These are phyloP conservation scores for Matsumurasca onukii DNA, from an alignment of 1,140 invertebrate species.

Conservation along the genomic window DNA sequence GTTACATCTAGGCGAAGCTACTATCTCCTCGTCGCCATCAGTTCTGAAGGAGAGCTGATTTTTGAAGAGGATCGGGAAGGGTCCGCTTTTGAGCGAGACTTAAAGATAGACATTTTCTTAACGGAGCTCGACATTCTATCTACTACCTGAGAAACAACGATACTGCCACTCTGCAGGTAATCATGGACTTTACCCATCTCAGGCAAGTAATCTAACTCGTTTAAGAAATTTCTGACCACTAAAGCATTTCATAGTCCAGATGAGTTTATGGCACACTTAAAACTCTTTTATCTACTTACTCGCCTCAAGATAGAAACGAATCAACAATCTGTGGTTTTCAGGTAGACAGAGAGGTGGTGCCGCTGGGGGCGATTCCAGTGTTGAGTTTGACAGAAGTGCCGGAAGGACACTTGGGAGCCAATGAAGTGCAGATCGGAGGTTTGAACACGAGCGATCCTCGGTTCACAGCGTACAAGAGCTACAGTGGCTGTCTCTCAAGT, in stretches of 20 bases:
- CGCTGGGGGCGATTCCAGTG: slow-evolving; percentile 63
- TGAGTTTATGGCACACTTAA: no score
- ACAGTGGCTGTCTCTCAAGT: slow-evolving; percentile 89
- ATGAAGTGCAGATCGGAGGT: slow-evolving; percentile 83
- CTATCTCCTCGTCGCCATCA: slow-evolving; percentile 77
- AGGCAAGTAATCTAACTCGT: no score
- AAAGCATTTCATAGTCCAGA: no score
- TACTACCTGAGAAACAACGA: slow-evolving; percentile 76
- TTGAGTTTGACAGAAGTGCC: slow-evolving; percentile 62
- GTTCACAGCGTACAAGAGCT: slow-evolving; percentile 78
- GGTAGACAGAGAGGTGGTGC: slow-evolving; percentile 74
- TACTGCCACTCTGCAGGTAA: slow-evolving; percentile 64
- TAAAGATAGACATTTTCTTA: slow-evolving; percentile 74
- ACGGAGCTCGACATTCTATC: slow-evolving; percentile 80
- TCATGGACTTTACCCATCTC: not conserved
- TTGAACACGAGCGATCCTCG: slow-evolving; percentile 77
- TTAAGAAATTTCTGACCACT: no score
- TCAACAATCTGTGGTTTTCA: slow-evolving; percentile 39
- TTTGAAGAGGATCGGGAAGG: slow-evolving; percentile 83
- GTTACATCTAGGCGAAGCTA: slow-evolving; percentile 69
- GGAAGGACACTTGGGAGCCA: slow-evolving; percentile 57
- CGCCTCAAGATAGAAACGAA: no score
- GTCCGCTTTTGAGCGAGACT: slow-evolving; percentile 65
- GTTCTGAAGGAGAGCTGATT: slow-evolving; percentile 76
- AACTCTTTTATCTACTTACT: no score